Conservation (phyloP, 2,888 invertebrate genomes). For the Folsomia manolachei region DNA sequence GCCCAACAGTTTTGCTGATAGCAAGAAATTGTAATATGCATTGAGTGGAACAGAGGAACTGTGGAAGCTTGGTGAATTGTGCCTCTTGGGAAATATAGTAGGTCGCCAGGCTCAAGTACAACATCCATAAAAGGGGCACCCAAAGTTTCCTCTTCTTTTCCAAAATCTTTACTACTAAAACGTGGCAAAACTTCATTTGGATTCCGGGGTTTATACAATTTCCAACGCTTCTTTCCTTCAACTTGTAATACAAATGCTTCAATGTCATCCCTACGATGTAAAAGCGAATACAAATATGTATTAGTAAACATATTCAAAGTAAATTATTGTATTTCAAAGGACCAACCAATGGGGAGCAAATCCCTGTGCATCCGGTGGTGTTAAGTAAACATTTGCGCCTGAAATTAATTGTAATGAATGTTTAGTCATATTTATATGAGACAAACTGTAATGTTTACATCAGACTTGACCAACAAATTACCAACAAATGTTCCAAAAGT, state of each 20-base stretch:
- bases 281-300: too few relatives aligned
- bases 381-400: conserved; percentile 93
- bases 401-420: too few relatives aligned
- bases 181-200: conserved; percentile 71
- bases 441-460: too few relatives aligned
- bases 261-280: conserved; percentile 97
- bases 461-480: too few relatives aligned
- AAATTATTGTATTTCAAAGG: too few relatives aligned
- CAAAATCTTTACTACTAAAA: conserved; percentile 76
- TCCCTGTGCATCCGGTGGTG: conserved; percentile 92
- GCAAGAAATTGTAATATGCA: conserved; percentile 90
- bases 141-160: conserved; percentile 64
- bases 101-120: conserved; percentile 77
- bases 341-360: conserved; percentile 89
- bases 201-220: conserved; percentile 75
- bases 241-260: conserved; percentile 96
- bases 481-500: background rate
- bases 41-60: conserved; percentile 74
- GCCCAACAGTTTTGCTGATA: conserved; percentile 88
- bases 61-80: conserved; percentile 82
- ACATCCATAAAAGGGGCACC: conserved; percentile 76
- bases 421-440: too few relatives aligned
- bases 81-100: conserved; percentile 90
- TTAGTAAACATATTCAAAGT: too few relatives aligned
- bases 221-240: conserved; percentile 94